phyloP scores from a whole-genome alignment of 2,797 vertebrate species.

The Catharus ustulatus region DNA sequence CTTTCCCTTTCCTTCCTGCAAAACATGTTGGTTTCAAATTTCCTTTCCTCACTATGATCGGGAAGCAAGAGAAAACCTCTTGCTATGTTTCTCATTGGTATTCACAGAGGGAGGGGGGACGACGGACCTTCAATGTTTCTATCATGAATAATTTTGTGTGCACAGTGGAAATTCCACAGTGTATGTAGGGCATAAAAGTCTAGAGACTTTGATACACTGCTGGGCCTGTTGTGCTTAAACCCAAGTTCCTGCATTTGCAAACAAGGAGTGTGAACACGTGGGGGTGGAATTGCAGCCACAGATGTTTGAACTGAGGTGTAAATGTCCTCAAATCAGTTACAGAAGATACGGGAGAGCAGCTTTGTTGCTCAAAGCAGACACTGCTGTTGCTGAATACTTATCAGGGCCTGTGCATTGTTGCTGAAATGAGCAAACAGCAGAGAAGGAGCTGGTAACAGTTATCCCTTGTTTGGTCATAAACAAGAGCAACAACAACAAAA shows the following conservation, averaged over 20 bases:
- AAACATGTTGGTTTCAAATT: not conserved
- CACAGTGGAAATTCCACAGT: constrained; percentile 49
- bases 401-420: not conserved
- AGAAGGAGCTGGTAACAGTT: not conserved
- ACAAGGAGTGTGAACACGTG: not conserved
- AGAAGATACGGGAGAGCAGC: not conserved
- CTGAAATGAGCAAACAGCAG: not conserved
- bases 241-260: not conserved
- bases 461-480: not conserved
- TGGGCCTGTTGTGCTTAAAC: not conserved
- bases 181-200: constrained; percentile 60
- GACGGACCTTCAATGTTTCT: constrained; percentile 16
- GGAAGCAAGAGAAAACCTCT: constrained; percentile 5
- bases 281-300: not conserved
- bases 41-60: not conserved
- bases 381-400: not conserved
- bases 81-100: not conserved
- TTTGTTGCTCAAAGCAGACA: not conserved
- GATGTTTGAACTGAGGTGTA: constrained; percentile 20
- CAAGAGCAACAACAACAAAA: not conserved
- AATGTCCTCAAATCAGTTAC: not conserved
- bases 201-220: not conserved
- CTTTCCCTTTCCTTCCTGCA: not conserved
- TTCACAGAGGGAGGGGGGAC: not conserved
- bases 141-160: constrained; percentile 51